Conservation (phyloP, 2,113 vertebrate genomes). For the Psammodynastes pulverulentus region DNA sequence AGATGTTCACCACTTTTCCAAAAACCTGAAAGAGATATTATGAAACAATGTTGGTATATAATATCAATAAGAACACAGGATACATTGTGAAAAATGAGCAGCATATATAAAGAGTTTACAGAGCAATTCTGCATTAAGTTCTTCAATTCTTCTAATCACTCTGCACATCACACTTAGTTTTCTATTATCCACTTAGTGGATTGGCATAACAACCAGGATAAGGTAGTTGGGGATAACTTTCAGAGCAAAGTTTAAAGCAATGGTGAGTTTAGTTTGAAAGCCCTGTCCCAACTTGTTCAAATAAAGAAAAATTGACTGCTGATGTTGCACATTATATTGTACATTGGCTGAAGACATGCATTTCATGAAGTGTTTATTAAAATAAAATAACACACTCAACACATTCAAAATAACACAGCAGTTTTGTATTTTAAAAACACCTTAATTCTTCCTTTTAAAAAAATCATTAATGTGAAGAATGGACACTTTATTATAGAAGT, state of each 20-base stretch:
- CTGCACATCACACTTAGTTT: background rate
- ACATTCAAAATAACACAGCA: too few relatives aligned
- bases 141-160: background rate
- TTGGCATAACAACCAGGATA: background rate
- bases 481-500: background rate
- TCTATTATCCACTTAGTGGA: background rate
- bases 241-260: background rate
- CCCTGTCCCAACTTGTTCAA: background rate
- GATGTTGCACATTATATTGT: background rate
- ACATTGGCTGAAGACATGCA: background rate
- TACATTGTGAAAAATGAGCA: background rate
- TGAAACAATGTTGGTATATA: background rate
- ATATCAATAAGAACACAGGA: background rate
- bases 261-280: background rate
- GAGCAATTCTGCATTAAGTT: background rate
- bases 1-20: conserved; percentile 84
- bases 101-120: background rate
- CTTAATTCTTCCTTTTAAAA: background rate
- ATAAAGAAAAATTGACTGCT: background rate
- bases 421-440: background rate
- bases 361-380: background rate
- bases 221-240: background rate
- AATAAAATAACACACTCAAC: background rate
- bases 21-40: conserved; percentile 83
- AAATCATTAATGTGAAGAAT: background rate